Evolutionary conservation across 2,888 invertebrate genomes (phyloP).

Genomic region (Chirona hameri): DNA sequence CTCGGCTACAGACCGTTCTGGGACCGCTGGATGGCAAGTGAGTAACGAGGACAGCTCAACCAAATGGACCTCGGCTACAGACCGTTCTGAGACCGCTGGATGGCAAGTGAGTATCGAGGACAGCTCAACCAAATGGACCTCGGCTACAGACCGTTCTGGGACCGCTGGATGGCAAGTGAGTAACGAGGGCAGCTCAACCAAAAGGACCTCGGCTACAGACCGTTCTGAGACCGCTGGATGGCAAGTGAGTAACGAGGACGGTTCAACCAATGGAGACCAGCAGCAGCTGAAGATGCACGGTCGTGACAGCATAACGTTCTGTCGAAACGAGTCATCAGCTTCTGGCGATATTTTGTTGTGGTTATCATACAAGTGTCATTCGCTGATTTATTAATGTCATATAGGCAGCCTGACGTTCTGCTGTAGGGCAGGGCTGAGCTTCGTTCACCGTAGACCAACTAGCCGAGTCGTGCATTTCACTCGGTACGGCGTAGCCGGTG

Average conservation of each 20-base stretch:
- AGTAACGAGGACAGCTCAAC: constrained; percentile 46
- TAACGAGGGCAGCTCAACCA: constrained; percentile 46
- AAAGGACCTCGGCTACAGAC: constrained; percentile 71
- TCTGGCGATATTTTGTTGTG: too few relatives aligned
- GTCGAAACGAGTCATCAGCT: too few relatives aligned
- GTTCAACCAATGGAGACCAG: too few relatives aligned
- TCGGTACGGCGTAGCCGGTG: too few relatives aligned
- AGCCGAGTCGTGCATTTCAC: too few relatives aligned
- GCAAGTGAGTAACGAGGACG: constrained; percentile 49
- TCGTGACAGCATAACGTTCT: too few relatives aligned
- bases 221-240: constrained; percentile 81
- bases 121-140: constrained; percentile 79
- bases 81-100: constrained; percentile 85
- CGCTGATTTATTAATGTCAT: too few relatives aligned
- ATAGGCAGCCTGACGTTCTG: too few relatives aligned
- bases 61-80: constrained; percentile 68
- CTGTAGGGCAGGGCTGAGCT: too few relatives aligned
- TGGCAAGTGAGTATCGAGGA: constrained; percentile 50
- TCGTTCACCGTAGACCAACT: too few relatives aligned
- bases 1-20: constrained; percentile 81
- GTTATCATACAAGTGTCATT: too few relatives aligned
- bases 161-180: constrained; percentile 63
- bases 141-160: constrained; percentile 81
- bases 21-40: constrained; percentile 67
- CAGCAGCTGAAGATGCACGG: too few relatives aligned